Evolutionary conservation across 2,113 vertebrate genomes (phyloP).

Genomic region (Gyps fulvus): DNA sequence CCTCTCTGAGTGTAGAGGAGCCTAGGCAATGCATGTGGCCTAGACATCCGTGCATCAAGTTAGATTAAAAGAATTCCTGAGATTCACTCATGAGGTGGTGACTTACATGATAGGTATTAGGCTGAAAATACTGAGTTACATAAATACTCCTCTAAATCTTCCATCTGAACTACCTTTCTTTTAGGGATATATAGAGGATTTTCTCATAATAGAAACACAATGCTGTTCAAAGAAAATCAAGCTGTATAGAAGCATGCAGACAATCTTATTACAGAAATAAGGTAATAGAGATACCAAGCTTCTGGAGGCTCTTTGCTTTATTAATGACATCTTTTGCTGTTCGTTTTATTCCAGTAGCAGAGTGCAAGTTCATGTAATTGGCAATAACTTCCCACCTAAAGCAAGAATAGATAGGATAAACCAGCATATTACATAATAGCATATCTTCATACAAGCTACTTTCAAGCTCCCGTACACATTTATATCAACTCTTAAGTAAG

Average conservation of each 20-base stretch:
- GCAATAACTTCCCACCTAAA: slow-evolving; percentile 97
- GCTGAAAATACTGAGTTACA: neutral
- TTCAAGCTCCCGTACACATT: neutral
- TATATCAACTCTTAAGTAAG: neutral
- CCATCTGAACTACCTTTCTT: neutral
- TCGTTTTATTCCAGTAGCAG: slow-evolving; percentile 87
- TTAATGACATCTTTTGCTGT: slow-evolving; percentile 96
- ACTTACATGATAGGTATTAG: neutral
- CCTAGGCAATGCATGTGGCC: neutral
- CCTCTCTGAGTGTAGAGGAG: neutral
- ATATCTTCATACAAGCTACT: neutral
- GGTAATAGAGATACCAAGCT: slow-evolving; percentile 82
- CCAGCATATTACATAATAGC: neutral
- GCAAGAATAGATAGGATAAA: neutral
- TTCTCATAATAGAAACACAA: neutral
- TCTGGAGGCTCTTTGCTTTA: slow-evolving; percentile 97
- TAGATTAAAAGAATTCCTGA: neutral
- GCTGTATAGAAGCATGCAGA: neutral
- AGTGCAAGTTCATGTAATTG: slow-evolving; percentile 98
- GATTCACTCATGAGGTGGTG: neutral
- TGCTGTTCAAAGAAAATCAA: neutral
- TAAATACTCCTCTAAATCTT: neutral
- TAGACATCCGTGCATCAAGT: neutral
- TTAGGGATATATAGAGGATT: neutral
- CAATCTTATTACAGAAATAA: neutral